Conservation (phyloP, 2,113 vertebrate species). For the Myiozetetes cayanensis region DNA sequence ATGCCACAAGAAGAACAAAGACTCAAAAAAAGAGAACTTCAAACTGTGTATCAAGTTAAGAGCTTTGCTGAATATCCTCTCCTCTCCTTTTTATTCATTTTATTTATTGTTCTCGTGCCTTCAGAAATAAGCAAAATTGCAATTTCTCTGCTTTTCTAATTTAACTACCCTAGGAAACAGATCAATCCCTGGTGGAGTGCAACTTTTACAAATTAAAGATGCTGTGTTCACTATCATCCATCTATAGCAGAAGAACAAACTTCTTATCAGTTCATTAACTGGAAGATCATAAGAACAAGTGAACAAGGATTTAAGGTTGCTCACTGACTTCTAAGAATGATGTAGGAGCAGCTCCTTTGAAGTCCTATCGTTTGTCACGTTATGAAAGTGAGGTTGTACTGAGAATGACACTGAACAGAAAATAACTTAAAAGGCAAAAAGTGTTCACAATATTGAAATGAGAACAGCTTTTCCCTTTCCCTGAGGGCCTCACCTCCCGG, state of each 20-base stretch:
- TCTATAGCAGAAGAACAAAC: not conserved
- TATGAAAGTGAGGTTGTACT: not conserved
- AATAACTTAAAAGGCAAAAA: not conserved
- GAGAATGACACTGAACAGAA: not conserved
- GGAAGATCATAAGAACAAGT: not conserved
- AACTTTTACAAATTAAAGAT: not conserved
- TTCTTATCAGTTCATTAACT: not conserved
- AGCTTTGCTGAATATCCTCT: not conserved
- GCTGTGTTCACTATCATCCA: not conserved
- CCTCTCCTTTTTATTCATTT: not conserved
- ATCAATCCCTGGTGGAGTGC: not conserved
- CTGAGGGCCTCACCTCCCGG: constrained; percentile 77
- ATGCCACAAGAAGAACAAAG: not conserved
- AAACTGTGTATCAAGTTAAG: not conserved
- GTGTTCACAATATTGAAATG: not conserved
- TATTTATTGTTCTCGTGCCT: not conserved
- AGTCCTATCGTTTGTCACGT: not conserved
- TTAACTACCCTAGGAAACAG: not conserved
- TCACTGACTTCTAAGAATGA: not conserved
- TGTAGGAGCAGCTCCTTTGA: not conserved
- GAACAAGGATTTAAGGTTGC: not conserved
- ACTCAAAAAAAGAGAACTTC: not conserved
- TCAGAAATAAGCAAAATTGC: not conserved
- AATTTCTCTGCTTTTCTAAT: not conserved
- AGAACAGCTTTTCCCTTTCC: not conserved